These are phyloP conservation scores for Aphelenchoides fujianensis DNA, from an alignment of 1,140 invertebrate genomes.

Conservation along the genomic window DNA sequence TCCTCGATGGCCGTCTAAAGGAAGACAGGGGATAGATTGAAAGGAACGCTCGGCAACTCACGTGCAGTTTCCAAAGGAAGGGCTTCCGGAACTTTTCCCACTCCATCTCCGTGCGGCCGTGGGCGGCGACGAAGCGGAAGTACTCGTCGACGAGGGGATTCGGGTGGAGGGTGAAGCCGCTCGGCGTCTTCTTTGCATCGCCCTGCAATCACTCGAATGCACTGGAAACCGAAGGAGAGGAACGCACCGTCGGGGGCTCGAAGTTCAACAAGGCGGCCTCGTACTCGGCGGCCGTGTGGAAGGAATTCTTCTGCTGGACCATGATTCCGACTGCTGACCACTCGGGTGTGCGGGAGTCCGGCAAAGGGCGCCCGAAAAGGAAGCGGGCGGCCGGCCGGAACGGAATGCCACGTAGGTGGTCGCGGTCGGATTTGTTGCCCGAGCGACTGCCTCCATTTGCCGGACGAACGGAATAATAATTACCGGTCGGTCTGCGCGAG, in stretches of 20 bases:
- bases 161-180: slow-evolving; percentile 7
- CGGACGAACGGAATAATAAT: background rate
- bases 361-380: background rate
- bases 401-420: too few relatives aligned
- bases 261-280: too few relatives aligned
- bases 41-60: slow-evolving; percentile 9
- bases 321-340: background rate
- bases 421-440: background rate
- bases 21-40: background rate
- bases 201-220: background rate
- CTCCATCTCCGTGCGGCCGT: background rate
- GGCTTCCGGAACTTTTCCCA: slow-evolving; percentile 34
- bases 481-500: background rate
- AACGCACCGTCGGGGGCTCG: too few relatives aligned
- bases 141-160: slow-evolving; percentile 28
- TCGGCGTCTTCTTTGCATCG: background rate
- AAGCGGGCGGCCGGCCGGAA: background rate
- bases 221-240: background rate
- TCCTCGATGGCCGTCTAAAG: slow-evolving; percentile 44
- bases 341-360: background rate
- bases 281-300: background rate
- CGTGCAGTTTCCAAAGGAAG: slow-evolving; percentile 46
- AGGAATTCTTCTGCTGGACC: too few relatives aligned
- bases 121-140: slow-evolving; percentile 17
- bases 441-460: background rate